phyloP scores from a whole-genome alignment of 2,113 vertebrate genomes.

The Hipposideros armiger region DNA sequence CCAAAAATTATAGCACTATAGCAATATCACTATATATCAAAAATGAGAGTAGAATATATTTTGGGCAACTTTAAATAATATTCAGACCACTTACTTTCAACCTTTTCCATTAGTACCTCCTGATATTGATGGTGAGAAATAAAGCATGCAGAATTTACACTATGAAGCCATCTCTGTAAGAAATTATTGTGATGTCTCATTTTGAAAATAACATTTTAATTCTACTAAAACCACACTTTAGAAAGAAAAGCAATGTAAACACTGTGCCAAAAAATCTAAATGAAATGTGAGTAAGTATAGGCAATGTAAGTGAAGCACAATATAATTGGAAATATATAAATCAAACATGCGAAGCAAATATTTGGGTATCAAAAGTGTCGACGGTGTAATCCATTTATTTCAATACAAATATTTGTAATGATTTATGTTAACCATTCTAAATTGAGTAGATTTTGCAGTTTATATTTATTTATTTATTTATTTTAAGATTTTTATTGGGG shows the following conservation, averaged over 20 bases:
- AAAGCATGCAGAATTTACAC: not conserved
- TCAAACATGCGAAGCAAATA: constrained; percentile 19
- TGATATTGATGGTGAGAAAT: not conserved
- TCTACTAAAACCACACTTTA: not conserved
- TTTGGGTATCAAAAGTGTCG: not conserved
- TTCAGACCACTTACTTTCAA: constrained; percentile 21
- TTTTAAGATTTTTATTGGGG: too few relatives aligned
- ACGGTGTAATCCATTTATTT: not conserved
- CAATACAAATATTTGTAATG: not conserved
- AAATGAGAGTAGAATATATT: not conserved
- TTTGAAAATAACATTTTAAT: not conserved
- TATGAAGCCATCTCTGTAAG: not conserved
- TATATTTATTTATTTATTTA: not conserved
- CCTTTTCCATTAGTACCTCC: not conserved
- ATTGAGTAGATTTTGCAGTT: not conserved
- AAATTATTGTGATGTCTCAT: not conserved
- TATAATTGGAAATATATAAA: not conserved
- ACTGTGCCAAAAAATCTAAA: not conserved
- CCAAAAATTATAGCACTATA: constrained; percentile 8
- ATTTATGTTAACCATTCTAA: constrained; percentile 22
- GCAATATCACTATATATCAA: not conserved
- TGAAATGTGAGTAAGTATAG: not conserved
- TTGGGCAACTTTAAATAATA: constrained; percentile 29
- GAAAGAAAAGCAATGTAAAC: not conserved
- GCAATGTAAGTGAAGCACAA: not conserved